Percentiles rank a stretch among this genome's conserved stretches.
Conservation (phyloP, 2,113 vertebrate species). For the rat (Rattus norvegicus) region GRCr8 NC_086026.1:130309501-130310000, state of each 20-base stretch:
- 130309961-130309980: neutral
- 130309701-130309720: neutral
- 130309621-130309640: neutral
- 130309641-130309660: neutral
- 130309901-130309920: conserved; percentile 22
- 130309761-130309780: neutral
- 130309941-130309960: neutral
- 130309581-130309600: conserved; percentile 68
- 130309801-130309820: neutral
- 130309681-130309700: neutral
- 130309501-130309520: neutral
- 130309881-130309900: conserved; percentile 69
- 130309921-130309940: conserved; percentile 20
- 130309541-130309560: conserved; percentile 24
- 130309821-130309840: neutral
- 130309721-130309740: neutral
- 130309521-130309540: conserved; percentile 56
- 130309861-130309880: neutral
- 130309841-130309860: neutral
- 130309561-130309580: conserved; percentile 5
- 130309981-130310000: neutral
- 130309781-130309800: neutral
- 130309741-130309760: neutral
- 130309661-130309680: neutral
- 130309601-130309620: neutral